phyloP scores from a whole-genome alignment of 2,113 vertebrate species.

The Gila orcuttii region DNA sequence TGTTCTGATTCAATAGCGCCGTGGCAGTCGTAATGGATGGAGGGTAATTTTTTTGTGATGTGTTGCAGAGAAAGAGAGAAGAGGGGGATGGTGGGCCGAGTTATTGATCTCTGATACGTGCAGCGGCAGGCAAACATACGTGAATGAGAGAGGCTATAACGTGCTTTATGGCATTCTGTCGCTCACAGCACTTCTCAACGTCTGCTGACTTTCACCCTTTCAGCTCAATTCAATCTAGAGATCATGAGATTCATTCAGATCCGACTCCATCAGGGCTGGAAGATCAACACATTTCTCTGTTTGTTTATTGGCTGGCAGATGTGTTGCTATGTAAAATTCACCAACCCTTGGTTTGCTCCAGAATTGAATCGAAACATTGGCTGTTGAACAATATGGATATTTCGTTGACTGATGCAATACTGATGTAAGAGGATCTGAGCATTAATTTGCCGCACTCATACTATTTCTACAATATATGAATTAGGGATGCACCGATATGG shows the following conservation, averaged over 20 bases:
- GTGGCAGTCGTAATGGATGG: constrained; percentile 68
- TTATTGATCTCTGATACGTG: constrained; percentile 79
- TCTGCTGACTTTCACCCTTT: constrained; percentile 41
- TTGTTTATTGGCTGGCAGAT: background rate
- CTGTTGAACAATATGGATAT: background rate
- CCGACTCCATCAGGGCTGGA: background rate
- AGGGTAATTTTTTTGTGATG: constrained; percentile 68
- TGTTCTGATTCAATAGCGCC: constrained; percentile 52
- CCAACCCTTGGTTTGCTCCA: background rate
- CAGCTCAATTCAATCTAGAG: constrained; percentile 18
- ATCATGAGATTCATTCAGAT: constrained; percentile 41
- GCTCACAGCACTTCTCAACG: constrained; percentile 19
- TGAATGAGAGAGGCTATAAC: constrained; percentile 69
- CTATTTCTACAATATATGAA: background rate
- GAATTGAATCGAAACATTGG: background rate
- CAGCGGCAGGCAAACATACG: constrained; percentile 79
- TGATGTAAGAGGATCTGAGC: too few species aligned
- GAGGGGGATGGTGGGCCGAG: constrained; percentile 69
- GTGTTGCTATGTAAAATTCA: constrained; percentile 8
- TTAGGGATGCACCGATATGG: background rate
- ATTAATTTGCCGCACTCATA: background rate
- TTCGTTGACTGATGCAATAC: background rate
- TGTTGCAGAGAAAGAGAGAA: constrained; percentile 60
- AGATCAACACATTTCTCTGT: background rate
- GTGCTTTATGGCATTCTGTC: constrained; percentile 17